A percentile compares a stretch with the other conserved stretches of the same genome.
These are phyloP conservation scores for Beris chalybata DNA, from an alignment of 2,888 invertebrate genomes.

Conservation along the genomic window DNA sequence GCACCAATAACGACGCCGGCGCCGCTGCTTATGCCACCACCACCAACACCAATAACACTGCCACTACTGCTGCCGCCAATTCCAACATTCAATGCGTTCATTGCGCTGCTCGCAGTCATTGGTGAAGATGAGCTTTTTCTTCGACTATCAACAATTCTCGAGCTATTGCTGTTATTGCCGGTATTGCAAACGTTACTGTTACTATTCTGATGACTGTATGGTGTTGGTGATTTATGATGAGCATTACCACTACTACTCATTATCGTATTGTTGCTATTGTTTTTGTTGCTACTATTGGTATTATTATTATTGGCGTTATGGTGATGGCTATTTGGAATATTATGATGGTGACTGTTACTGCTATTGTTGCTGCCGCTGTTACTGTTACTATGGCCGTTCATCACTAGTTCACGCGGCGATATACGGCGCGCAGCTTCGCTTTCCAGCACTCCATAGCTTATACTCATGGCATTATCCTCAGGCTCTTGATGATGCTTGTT, in stretches of 20 bases:
- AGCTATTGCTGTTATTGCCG: constrained; percentile 20
- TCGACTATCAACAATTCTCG: constrained; percentile 26
- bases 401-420: constrained; percentile 33
- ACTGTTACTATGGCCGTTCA: constrained; percentile 28
- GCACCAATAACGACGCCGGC: constrained; percentile 6
- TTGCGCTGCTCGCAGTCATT: constrained; percentile 3
- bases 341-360: constrained; percentile 20
- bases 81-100: neutral
- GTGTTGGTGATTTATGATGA: constrained; percentile 29
- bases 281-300: constrained; percentile 35
- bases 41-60: neutral
- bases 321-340: constrained; percentile 23
- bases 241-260: constrained; percentile 35
- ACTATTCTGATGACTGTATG: constrained; percentile 4
- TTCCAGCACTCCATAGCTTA: constrained; percentile 53
- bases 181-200: constrained; percentile 28
- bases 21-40: neutral
- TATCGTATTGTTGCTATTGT: constrained; percentile 38
- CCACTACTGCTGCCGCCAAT: neutral
- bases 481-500: constrained; percentile 43
- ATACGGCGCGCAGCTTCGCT: constrained; percentile 43
- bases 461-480: constrained; percentile 49
- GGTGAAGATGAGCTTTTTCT: constrained; percentile 28
- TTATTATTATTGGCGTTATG: constrained; percentile 32
- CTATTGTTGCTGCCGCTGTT: constrained; percentile 18